Percentiles rank a stretch among this genome's conserved stretches.
Conservation (phyloP, 2,113 vertebrate genomes). For the Opisthocomus hoazin region DNA sequence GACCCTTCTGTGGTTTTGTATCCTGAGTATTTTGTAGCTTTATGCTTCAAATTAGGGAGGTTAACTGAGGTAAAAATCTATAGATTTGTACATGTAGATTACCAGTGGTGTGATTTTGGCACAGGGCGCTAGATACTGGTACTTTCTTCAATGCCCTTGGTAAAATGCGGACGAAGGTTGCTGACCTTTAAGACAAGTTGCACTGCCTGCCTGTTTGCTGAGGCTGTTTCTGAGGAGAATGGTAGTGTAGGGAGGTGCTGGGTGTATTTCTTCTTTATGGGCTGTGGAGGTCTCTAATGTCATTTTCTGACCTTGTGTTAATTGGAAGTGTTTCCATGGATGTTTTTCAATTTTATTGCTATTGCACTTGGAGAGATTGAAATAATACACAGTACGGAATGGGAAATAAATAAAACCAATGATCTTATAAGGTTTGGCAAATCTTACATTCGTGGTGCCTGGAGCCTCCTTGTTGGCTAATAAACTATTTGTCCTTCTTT, state of each 20-base stretch:
- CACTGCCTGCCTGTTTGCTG: background rate
- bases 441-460: background rate
- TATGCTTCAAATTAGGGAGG: background rate
- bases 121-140: background rate
- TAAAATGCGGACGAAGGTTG: background rate
- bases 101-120: background rate
- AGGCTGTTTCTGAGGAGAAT: background rate
- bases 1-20: background rate
- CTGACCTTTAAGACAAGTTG: background rate
- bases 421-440: conserved; percentile 16
- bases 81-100: background rate
- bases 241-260: background rate
- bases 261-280: conserved; percentile 8
- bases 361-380: conserved; percentile 33
- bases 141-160: background rate
- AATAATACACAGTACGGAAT: conserved; percentile 10
- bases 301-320: conserved; percentile 52
- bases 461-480: background rate
- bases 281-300: conserved; percentile 10
- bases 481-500: conserved; percentile 5
- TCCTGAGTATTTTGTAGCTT: background rate
- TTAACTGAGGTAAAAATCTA: background rate
- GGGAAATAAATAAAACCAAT: conserved; percentile 36
- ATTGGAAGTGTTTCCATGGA: conserved; percentile 21
- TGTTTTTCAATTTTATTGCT: conserved; percentile 51